Evolutionary conservation across 2,888 invertebrate species (phyloP).

Genomic region (Apamea anceps): DNA sequence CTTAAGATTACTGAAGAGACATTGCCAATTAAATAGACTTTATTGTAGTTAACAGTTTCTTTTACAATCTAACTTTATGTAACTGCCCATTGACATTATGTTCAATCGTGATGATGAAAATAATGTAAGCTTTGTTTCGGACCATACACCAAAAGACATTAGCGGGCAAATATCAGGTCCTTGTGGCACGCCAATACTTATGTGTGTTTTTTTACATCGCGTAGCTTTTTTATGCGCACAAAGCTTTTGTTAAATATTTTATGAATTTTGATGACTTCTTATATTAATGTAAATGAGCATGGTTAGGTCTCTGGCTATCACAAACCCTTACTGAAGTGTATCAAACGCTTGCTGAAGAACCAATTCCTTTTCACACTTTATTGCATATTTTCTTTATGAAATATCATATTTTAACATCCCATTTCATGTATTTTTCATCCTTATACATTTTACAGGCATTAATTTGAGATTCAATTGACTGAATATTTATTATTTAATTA

Average conservation of each 20-base stretch:
- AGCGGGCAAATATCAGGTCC: constrained; percentile 67
- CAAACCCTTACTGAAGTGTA: constrained; percentile 23
- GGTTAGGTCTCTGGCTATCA: constrained; percentile 20
- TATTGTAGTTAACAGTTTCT: constrained; percentile 39
- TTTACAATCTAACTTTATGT: constrained; percentile 25
- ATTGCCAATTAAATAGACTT: constrained; percentile 58
- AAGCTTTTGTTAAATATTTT: constrained; percentile 41
- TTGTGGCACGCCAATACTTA: constrained; percentile 69
- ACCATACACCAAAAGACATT: constrained; percentile 33
- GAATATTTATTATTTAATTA: constrained; percentile 50
- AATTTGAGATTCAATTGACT: constrained; percentile 56
- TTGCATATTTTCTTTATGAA: constrained; percentile 21
- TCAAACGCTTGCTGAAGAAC: constrained; percentile 34
- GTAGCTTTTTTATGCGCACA: constrained; percentile 28
- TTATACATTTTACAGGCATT: constrained; percentile 34
- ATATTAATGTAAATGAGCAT: constrained; percentile 32
- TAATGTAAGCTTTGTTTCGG: constrained; percentile 29
- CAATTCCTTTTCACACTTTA: constrained; percentile 20
- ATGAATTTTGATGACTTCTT: constrained; percentile 51
- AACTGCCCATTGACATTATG: constrained; percentile 19
- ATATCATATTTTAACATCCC: constrained; percentile 17
- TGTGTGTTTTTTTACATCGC: constrained; percentile 17
- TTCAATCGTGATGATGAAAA: constrained; percentile 24
- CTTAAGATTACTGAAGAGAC: constrained; percentile 60
- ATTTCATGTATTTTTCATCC: constrained; percentile 30